Evolutionary conservation across 1,140 invertebrate genomes (phyloP).

Genomic region (Episyrphus balteatus): DNA sequence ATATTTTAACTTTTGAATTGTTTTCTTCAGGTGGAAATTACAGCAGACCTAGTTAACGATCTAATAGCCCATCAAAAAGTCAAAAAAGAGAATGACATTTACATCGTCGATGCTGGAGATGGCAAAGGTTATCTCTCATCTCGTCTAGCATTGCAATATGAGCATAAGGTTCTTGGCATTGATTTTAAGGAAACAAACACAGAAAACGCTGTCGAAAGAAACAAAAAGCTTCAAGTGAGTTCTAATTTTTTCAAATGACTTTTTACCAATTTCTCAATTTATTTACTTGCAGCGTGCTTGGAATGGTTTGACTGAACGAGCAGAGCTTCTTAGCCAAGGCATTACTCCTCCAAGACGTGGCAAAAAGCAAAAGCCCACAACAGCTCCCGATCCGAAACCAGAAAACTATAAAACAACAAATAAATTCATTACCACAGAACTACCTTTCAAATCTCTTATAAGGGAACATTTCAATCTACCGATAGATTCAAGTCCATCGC

Average conservation of each 20-base stretch:
- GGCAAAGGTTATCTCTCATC: slow-evolving; percentile 76
- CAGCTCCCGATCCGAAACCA: background rate
- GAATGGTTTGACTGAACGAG: slow-evolving; percentile 35
- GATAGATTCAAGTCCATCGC: slow-evolving; percentile 13
- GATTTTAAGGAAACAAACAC: slow-evolving; percentile 58
- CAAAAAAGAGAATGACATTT: slow-evolving; percentile 23
- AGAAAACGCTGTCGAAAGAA: slow-evolving; percentile 49
- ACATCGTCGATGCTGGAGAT: slow-evolving; percentile 71
- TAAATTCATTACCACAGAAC: slow-evolving; percentile 38
- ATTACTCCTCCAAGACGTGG: slow-evolving; percentile 19
- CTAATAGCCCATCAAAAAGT: slow-evolving; percentile 11
- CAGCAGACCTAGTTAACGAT: slow-evolving; percentile 41
- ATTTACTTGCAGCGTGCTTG: slow-evolving; percentile 30
- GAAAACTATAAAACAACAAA: slow-evolving; percentile 39
- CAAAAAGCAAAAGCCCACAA: slow-evolving; percentile 10
- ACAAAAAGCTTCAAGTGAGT: slow-evolving; percentile 46
- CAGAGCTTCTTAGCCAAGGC: slow-evolving; percentile 21
- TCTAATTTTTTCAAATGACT: slow-evolving; percentile 5
- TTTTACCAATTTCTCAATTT: background rate
- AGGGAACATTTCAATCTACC: slow-evolving; percentile 37
- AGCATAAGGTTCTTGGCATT: slow-evolving; percentile 63
- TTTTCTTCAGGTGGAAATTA: slow-evolving; percentile 40
- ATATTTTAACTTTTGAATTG: too few relatives aligned
- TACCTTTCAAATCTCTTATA: slow-evolving; percentile 42
- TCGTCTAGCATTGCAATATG: slow-evolving; percentile 56